Evolutionary conservation across 2,888 invertebrate genomes (phyloP), one percentile per base, ranked within the genome.

Genomic region (Cephus runcator): DNA sequence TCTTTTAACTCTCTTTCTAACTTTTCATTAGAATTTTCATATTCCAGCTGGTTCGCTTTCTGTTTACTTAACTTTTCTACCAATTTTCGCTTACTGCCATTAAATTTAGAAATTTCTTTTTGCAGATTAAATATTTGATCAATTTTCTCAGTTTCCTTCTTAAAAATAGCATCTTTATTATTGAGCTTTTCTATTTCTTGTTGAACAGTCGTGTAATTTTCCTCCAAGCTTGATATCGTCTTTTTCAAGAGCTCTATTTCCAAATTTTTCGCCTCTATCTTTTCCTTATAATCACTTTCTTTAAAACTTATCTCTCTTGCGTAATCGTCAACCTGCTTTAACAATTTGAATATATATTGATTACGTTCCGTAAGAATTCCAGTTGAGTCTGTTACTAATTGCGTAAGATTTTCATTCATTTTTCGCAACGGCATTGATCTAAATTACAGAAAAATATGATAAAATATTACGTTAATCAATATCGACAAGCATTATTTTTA

Each of bases 351-450:
- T 35, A 87, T 79, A 68, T 75, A 76, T 69, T 83, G 79, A 34
- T 83, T 77, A 11, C 84, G 81, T 23, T 80, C 79, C 1, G 79
- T 78, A 35, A 83, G 80, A 9, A 79, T 77, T 11, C 79, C 75
- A 15, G 81, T 81, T 30, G 78, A 36, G 35, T 76, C 76, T 23
- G 34, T n/a, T 30, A 85, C 76, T 73, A 82, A 76, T 4, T 77
- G 75, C 15, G 75, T 76, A 4, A 87, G 75, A 33, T 82, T 78
- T 6, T 76, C 76, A 34, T 88, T 88, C 73, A 83, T 80, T 31
- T 33, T 76, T 77, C 83, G 84, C 78, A 84, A 77, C 1, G 78
- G 69, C 1, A 76, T 76, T 69, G 86, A 81, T 73, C 87, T 88
- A 77, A 4, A 75, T 77, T 33, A 81, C 34, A 69, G 11, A 74